Evolutionary conservation across 1,140 invertebrate genomes (phyloP), one percentile per base, ranked within the genome.

Genomic region (Hycleus cichorii): DNA sequence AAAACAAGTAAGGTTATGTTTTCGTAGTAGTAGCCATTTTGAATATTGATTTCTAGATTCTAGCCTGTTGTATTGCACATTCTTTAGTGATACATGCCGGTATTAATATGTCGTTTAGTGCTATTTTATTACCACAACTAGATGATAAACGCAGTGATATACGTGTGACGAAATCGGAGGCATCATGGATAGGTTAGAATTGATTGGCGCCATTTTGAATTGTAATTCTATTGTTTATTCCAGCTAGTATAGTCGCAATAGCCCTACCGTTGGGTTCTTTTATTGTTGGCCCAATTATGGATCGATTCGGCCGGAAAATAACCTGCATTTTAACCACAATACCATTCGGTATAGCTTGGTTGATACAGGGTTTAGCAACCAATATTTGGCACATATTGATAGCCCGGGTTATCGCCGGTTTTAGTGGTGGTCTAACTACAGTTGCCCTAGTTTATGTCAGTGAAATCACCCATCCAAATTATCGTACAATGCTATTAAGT

Each of bases 231-330:
- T 6, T 45, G 43, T 18, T 52, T 53, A 32, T 78, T 74, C 49
- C 61, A 82, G 81, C 80, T 9, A 81, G 80, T 68, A 70, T 82
- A 25, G 75, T 80, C 3, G 76, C 78, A 11, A 74, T 83, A 62
- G 72, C 77, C 0, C 68, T 79, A 2, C 81, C 81, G 2, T 50
- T 81, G 32, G 81, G 81, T 25, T 75, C 80, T 0, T 52, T 81
- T 0, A 50, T 77, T 3, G 72, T 76, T 38, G 78, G 83, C 3
- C 80, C 77, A 32, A 57, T 83, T n/a, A 83, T 87, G 75, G 85
- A 88, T 65, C 75, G 72, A 65, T 78, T 80, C 64, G 87, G 87
- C 2, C 69, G 86, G 4, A 86, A 81, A 71, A 69, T 57, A 44
- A 72, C 82, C 2, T 76, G 82, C 39, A 68, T 83, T 9, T 39